Evolutionary conservation across 2,797 vertebrate genomes (phyloP), one percentile per base, ranked within the genome.

Genomic region (Trematomus bernacchii): DNA sequence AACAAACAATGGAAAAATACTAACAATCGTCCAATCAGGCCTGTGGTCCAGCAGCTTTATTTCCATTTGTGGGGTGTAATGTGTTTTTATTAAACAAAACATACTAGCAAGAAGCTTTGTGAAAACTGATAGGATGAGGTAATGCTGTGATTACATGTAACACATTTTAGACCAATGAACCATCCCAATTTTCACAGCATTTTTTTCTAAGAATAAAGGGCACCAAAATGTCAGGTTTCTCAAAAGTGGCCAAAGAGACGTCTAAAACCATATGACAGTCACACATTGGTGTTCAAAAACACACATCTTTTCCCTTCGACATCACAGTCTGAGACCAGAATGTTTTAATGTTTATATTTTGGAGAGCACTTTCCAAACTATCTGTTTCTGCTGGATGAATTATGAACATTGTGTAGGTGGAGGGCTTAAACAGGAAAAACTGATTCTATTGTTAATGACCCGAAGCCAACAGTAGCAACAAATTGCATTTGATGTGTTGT

Each of bases 331-430:
- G 15, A 54, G 30, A 54, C 19, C 51, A 30, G 48, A 42, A 42
- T 23, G n/a, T 57, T 60, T 15, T 33, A 46, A 66, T 61, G 30
- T 66, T 55, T 48, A 53, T 3, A 67, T 60, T 60, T 50, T 19
- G 18, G 23, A 46, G 40, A 66, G 21, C 10, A 0, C 27, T 16
- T 54, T 51, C 11, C 14, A 68, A 76, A 65, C 71, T 12, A 44
- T 64, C 23, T 60, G 43, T 61, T 59, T 76, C 27, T 61, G 37
- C 14, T 27, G 59, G 19, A 71, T 65, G 54, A 73, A 42, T 63
- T 55, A 68, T 69, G n/a, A 51, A 23, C 66, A 37, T 12, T 16
- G 54, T 59, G 51, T 82, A 55, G 62, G 59, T 62, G 44, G 58
- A 52, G 40, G 55, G 55, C 50, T 72, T 73, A 21, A 59, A 23